Conservation (phyloP, 2,888 invertebrate species). For the Drosophila kambysellisi region DNA sequence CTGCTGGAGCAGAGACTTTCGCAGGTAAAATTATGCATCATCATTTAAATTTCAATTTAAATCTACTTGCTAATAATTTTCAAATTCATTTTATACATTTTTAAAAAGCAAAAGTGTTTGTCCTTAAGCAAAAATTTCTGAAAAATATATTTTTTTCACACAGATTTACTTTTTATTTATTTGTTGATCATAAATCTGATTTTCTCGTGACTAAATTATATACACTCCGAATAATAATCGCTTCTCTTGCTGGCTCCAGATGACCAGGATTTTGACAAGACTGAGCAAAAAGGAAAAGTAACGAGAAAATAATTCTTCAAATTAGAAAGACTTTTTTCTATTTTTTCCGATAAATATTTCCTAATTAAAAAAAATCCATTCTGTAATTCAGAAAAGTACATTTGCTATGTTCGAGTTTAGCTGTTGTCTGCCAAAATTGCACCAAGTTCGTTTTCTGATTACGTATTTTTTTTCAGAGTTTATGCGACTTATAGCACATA, state of each 20-base stretch:
- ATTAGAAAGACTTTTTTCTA: too few species aligned
- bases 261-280: too few species aligned
- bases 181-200: not conserved
- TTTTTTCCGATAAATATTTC: too few species aligned
- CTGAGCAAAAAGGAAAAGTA: too few species aligned
- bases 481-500: not conserved
- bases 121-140: not conserved
- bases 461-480: not conserved
- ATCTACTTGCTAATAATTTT: not conserved
- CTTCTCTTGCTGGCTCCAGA: too few species aligned
- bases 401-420: too few species aligned
- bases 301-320: too few species aligned
- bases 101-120: not conserved
- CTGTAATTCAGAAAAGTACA: too few species aligned
- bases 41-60: not conserved
- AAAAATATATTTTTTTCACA: not conserved
- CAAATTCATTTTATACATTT: not conserved
- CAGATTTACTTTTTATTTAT: not conserved
- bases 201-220: not conserved
- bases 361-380: too few species aligned
- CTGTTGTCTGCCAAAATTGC: too few species aligned
- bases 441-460: too few species aligned
- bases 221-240: not conserved
- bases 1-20: conserved; percentile 98
- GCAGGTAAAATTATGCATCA: conserved; percentile 88